phyloP scores from a whole-genome alignment of 1,140 invertebrate species.

The Chymomyza costata region DNA sequence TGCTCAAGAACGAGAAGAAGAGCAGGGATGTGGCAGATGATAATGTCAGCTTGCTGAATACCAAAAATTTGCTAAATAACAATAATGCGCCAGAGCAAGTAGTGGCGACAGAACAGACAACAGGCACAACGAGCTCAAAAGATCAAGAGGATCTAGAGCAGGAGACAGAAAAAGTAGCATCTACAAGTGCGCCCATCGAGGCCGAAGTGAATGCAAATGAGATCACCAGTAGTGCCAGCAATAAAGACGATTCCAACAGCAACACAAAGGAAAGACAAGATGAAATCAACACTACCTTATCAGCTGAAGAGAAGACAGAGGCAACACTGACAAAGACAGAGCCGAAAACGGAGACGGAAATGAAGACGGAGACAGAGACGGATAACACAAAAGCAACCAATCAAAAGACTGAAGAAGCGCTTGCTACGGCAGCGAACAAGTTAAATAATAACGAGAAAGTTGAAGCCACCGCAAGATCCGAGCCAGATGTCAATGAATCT shows the following conservation, averaged over 20 bases:
- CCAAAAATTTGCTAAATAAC: constrained; percentile 65
- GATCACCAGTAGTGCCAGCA: constrained; percentile 21
- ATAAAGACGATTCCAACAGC: constrained; percentile 11
- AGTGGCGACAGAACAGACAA: constrained; percentile 19
- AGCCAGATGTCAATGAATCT: background rate
- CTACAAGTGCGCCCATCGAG: constrained; percentile 4
- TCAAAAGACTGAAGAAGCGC: constrained; percentile 62
- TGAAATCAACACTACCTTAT: constrained; percentile 6
- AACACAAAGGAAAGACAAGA: constrained; percentile 5
- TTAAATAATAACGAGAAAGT: constrained; percentile 60
- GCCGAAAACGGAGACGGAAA: no score
- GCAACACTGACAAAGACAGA: constrained; percentile 11
- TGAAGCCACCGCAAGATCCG: constrained; percentile 7
- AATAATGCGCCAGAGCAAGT: constrained; percentile 22
- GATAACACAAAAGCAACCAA: constrained; percentile 44
- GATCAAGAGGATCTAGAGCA: constrained; percentile 4
- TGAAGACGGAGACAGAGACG: no score
- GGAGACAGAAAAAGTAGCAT: background rate
- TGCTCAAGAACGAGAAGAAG: constrained; percentile 71
- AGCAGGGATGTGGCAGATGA: constrained; percentile 22
- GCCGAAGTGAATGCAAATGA: constrained; percentile 55
- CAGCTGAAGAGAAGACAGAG: no score
- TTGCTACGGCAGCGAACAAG: constrained; percentile 48
- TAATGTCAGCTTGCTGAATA: constrained; percentile 62
- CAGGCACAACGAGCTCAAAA: constrained; percentile 30